Percentiles rank a stretch among this genome's conserved stretches.
Conservation (phyloP, 1,140 invertebrate species). For the Chlorops oryzae region DNA sequence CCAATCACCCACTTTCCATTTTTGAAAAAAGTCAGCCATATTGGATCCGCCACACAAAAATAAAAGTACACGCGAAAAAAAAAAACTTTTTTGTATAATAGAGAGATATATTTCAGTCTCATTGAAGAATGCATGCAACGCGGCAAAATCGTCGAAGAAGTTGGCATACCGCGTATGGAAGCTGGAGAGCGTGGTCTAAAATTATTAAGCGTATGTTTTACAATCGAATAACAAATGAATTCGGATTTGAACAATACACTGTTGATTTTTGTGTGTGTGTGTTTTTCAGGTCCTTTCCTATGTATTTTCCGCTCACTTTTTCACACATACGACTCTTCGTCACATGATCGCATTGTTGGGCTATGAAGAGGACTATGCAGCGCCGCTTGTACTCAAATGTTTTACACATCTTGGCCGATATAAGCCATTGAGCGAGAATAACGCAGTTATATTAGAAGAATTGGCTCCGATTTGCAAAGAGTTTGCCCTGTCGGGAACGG, state of each 20-base stretch:
- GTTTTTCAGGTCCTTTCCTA: conserved; percentile 60
- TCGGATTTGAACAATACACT: background rate
- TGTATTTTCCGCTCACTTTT: conserved; percentile 89
- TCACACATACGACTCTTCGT: conserved; percentile 75
- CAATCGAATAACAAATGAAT: background rate
- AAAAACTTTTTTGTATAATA: background rate
- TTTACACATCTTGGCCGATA: conserved; percentile 85
- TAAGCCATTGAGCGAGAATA: conserved; percentile 63
- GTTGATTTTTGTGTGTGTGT: background rate
- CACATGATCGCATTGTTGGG: conserved; percentile 72
- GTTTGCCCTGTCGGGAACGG: conserved; percentile 79
- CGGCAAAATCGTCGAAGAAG: conserved; percentile 53
- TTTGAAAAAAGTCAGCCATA: too few species aligned
- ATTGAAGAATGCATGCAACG: conserved; percentile 44
- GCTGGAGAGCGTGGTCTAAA: conserved; percentile 77
- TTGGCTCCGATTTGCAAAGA: conserved; percentile 81
- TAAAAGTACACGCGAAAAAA: too few species aligned
- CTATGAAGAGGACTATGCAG: conserved; percentile 75
- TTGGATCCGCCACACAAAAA: too few species aligned
- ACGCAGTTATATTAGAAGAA: conserved; percentile 52
- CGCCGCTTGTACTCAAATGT: conserved; percentile 72
- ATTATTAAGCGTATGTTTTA: conserved; percentile 61
- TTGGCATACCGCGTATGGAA: conserved; percentile 69
- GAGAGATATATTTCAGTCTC: conserved; percentile 23
- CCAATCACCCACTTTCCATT: too few species aligned